These are phyloP conservation scores for Arctia plantaginis DNA, from an alignment of 2,888 invertebrate species.

Conservation along the genomic window DNA sequence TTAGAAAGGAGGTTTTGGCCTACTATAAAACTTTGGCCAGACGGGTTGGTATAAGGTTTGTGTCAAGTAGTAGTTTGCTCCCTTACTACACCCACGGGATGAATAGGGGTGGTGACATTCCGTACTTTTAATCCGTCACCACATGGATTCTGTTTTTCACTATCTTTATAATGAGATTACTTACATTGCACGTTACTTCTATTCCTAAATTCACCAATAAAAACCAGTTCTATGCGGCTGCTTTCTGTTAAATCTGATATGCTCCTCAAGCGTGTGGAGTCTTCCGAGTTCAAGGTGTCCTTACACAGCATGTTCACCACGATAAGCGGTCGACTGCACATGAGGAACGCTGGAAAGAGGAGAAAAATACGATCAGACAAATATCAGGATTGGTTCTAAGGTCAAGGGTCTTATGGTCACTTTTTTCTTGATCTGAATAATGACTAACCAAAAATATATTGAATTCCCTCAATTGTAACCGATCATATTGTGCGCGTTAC, in stretches of 20 bases:
- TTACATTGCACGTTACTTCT: conserved; percentile 76
- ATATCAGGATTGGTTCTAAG: background rate
- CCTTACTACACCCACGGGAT: no score
- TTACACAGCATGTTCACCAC: conserved; percentile 79
- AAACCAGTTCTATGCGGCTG: conserved; percentile 60
- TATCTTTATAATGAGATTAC: conserved; percentile 39
- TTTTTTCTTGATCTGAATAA: no score
- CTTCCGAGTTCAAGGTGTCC: conserved; percentile 61
- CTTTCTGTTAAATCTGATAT: conserved; percentile 63
- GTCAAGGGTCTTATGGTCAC: no score
- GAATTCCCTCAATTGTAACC: no score
- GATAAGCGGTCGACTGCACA: conserved; percentile 80
- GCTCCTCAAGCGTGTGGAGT: conserved; percentile 55
- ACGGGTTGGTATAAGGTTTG: no score
- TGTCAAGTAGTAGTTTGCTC: no score
- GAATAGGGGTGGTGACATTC: no score
- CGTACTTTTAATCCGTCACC: no score
- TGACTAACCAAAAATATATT: no score
- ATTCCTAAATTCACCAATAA: conserved; percentile 74
- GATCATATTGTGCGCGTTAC: no score
- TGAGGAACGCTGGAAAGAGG: conserved; percentile 77
- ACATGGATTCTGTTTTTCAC: background rate
- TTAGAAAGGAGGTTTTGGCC: no score
- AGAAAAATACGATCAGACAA: conserved; percentile 7
- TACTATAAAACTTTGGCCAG: no score